These are phyloP conservation scores for Zaprionus tsacasi DNA, from an alignment of 1,140 invertebrate species.

Conservation along the genomic window DNA sequence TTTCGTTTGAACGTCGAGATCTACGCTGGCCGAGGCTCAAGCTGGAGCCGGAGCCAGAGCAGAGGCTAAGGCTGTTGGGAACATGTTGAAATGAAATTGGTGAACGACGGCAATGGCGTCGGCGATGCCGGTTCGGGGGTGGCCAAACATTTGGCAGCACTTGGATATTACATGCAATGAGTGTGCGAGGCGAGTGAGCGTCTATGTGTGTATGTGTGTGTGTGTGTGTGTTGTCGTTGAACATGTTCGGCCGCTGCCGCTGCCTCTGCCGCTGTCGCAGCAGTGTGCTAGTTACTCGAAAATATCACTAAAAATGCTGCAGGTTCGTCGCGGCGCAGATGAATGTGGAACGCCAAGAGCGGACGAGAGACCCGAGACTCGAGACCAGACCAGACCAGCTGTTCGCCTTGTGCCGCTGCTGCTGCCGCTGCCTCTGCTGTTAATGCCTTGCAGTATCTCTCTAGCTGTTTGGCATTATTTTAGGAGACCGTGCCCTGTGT, in stretches of 20 bases:
- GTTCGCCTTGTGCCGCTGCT: constrained; percentile 52
- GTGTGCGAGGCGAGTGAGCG: constrained; percentile 36
- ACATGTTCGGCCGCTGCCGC: constrained; percentile 68
- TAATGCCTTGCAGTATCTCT: constrained; percentile 50
- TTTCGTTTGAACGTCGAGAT: constrained; percentile 73
- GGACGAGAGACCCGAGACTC: constrained; percentile 36
- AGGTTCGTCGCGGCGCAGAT: constrained; percentile 56
- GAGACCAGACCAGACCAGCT: constrained; percentile 60
- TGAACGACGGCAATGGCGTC: constrained; percentile 47
- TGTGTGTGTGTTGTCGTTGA: constrained; percentile 57
- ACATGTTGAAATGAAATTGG: constrained; percentile 80
- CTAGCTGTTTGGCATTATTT: constrained; percentile 57
- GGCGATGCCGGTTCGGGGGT: constrained; percentile 53
- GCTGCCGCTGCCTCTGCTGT: constrained; percentile 25
- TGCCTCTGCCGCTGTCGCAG: constrained; percentile 34
- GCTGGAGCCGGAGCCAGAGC: background rate
- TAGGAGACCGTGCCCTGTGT: constrained; percentile 44
- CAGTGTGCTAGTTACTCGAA: constrained; percentile 72
- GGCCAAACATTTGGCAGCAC: constrained; percentile 76
- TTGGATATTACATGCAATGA: constrained; percentile 62
- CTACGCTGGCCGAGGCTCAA: constrained; percentile 52
- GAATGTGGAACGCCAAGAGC: constrained; percentile 57
- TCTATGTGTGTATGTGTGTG: constrained; percentile 27
- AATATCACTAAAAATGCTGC: constrained; percentile 72
- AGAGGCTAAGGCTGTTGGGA: constrained; percentile 59